phyloP scores from a whole-genome alignment of 2,797 vertebrate genomes.

The Discoglossus pictus region DNA sequence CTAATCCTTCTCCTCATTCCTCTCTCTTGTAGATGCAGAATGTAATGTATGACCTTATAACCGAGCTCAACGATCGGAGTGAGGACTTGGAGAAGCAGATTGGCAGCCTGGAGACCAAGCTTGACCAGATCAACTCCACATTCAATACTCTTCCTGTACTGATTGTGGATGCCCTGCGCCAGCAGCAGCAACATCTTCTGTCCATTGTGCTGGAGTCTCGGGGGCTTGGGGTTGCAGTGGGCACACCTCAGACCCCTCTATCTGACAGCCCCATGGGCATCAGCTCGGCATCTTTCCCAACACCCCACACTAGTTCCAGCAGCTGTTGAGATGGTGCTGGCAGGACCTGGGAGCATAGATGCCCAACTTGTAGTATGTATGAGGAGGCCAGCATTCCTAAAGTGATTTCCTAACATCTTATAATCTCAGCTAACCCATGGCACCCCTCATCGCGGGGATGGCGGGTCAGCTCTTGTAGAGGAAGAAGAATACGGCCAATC shows the following conservation, averaged over 20 bases:
- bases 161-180: constrained; percentile 69
- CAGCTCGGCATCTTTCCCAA: constrained; percentile 76
- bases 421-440: constrained; percentile 51
- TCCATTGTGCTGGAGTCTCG: constrained; percentile 65
- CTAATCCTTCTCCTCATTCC: not conserved
- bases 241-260: constrained; percentile 65
- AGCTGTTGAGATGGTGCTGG: constrained; percentile 68
- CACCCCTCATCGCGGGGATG: constrained; percentile 31
- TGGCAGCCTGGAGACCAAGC: constrained; percentile 71
- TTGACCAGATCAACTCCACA: constrained; percentile 70
- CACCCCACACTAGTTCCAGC: constrained; percentile 77
- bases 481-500: constrained; percentile 1
- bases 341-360: not conserved
- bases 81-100: constrained; percentile 78
- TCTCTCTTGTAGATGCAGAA: constrained; percentile 71
- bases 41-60: constrained; percentile 68
- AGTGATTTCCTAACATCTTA: constrained; percentile 42
- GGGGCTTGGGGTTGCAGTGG: constrained; percentile 59
- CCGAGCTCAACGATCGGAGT: constrained; percentile 62
- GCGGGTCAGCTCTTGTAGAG: not conserved
- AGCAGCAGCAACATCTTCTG: constrained; percentile 76
- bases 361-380: constrained; percentile 39
- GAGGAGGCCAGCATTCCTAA: constrained; percentile 49
- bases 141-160: constrained; percentile 71
- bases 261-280: constrained; percentile 74